Conservation (phyloP, 2,113 vertebrate genomes). For the Sialia sialis region DNA sequence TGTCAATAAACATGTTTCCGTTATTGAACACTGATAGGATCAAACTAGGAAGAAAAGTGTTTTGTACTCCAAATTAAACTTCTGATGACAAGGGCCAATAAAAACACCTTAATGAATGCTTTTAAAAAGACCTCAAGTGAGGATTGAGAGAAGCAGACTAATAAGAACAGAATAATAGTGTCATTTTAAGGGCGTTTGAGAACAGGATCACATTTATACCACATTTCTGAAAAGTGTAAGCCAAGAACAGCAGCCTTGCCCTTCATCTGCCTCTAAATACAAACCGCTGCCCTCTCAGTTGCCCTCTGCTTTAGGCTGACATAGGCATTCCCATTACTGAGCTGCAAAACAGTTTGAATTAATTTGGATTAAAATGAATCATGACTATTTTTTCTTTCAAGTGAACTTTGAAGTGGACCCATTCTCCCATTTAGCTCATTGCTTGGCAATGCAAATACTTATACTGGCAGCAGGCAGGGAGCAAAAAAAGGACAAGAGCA, state of each 20-base stretch:
- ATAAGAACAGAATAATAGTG: background rate
- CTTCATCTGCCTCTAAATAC: background rate
- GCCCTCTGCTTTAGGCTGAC: background rate
- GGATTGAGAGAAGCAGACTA: background rate
- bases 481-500: background rate
- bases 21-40: background rate
- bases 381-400: background rate
- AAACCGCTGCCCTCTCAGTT: background rate
- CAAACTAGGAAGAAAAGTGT: background rate
- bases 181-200: background rate
- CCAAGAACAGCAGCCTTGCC: background rate
- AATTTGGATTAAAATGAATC: slow-evolving; percentile 23
- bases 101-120: background rate
- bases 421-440: background rate
- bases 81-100: background rate
- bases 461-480: background rate
- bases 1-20: background rate
- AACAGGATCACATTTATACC: background rate
- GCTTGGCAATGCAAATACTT: background rate
- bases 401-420: background rate
- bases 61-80: background rate
- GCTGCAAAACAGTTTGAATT: background rate
- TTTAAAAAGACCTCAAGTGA: background rate
- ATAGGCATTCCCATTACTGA: background rate
- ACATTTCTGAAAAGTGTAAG: background rate